Percentiles rank a stretch among this genome's conserved stretches.
Conservation (phyloP, 1,140 invertebrate species). For the Belonocnema kinseyi region DNA sequence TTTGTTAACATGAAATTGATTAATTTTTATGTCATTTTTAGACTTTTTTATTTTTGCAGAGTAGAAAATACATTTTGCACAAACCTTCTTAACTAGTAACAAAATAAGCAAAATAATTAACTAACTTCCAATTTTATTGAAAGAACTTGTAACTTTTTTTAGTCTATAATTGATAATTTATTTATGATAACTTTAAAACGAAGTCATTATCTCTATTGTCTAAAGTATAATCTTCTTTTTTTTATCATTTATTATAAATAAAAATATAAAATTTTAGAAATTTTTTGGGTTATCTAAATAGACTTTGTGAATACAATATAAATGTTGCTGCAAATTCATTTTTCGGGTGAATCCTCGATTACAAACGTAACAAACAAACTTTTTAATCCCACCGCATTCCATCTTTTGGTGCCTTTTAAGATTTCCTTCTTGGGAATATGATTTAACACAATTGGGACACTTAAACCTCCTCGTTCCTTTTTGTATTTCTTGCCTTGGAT, state of each 20-base stretch:
- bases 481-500: not conserved
- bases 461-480: not conserved
- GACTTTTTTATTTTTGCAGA: too few relatives aligned
- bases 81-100: too few relatives aligned
- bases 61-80: too few relatives aligned
- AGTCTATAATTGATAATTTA: too few relatives aligned
- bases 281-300: constrained; percentile 4
- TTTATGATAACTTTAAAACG: too few relatives aligned
- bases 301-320: constrained; percentile 32
- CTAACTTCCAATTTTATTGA: too few relatives aligned
- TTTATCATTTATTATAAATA: not conserved
- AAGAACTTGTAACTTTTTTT: too few relatives aligned
- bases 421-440: constrained; percentile 30
- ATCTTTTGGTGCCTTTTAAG: constrained; percentile 34
- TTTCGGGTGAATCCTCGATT: constrained; percentile 37
- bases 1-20: too few relatives aligned
- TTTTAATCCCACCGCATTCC: constrained; percentile 35
- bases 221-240: not conserved
- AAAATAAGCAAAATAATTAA: too few relatives aligned
- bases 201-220: too few relatives aligned
- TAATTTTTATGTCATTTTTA: too few relatives aligned
- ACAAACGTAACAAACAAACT: constrained; percentile 38
- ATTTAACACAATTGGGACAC: constrained; percentile 27
- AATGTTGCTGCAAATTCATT: constrained; percentile 35
- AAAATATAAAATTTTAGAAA: not conserved